A percentile compares a stretch with the other conserved stretches of the same genome.
These are phyloP conservation scores for Tenebrosternarchus preto DNA, from an alignment of 2,113 vertebrate species.

Conservation along the genomic window DNA sequence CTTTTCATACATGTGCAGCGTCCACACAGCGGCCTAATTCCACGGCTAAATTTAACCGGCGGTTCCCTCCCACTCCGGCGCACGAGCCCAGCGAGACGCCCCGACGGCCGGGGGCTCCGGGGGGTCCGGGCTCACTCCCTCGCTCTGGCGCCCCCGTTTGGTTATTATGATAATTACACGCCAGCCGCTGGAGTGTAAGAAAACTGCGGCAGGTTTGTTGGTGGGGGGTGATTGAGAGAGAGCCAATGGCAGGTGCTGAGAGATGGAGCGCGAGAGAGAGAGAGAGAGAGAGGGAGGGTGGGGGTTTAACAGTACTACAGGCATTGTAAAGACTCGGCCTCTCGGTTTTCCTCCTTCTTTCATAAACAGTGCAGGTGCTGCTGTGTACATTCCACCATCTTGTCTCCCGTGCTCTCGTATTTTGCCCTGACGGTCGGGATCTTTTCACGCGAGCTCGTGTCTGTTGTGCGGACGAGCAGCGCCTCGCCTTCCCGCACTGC, in stretches of 20 bases:
- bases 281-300: neutral
- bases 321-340: neutral
- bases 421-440: no score
- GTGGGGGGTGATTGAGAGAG: neutral
- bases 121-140: no score
- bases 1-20: conserved; percentile 60
- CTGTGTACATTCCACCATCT: neutral
- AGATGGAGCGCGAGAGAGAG: neutral
- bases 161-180: conserved; percentile 24
- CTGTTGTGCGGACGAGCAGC: no score
- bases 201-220: neutral
- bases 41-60: conserved; percentile 73
- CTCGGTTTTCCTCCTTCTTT: neutral
- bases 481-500: no score
- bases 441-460: no score
- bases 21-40: conserved; percentile 74
- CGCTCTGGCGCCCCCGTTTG: neutral
- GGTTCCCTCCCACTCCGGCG: neutral
- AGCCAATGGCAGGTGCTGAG: neutral
- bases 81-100: no score
- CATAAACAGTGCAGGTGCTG: no score
- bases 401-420: no score
- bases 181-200: neutral
- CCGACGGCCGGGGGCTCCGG: no score
- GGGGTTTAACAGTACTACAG: neutral